Evolutionary conservation across 2,888 invertebrate genomes (phyloP).

Genomic region (Neria commutata): DNA sequence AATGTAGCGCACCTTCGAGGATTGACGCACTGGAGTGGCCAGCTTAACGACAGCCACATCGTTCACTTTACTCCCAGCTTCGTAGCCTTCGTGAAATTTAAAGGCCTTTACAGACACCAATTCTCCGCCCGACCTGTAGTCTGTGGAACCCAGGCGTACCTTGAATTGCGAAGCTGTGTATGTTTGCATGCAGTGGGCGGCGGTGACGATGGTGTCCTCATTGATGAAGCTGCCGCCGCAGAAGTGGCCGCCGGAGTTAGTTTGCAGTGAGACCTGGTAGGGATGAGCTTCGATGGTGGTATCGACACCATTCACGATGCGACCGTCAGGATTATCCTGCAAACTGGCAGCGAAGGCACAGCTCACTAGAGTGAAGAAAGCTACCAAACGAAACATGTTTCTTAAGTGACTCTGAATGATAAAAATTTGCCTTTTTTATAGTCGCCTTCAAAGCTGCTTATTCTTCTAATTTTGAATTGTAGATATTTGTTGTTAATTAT

Average conservation of each 20-base stretch:
- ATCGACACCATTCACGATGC: constrained; percentile 62
- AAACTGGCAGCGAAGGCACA: constrained; percentile 31
- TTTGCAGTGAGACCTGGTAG: constrained; percentile 62
- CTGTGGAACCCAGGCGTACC: constrained; percentile 59
- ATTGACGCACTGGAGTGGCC: constrained; percentile 40
- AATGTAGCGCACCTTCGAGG: constrained; percentile 39
- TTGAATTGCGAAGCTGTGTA: constrained; percentile 35
- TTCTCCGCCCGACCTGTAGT: constrained; percentile 54
- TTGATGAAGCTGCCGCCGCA: constrained; percentile 63
- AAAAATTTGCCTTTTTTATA: too few relatives aligned
- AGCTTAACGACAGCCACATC: constrained; percentile 62
- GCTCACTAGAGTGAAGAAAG: constrained; percentile 32
- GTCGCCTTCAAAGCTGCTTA: background rate
- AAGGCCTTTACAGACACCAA: constrained; percentile 47
- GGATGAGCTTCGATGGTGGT: constrained; percentile 60
- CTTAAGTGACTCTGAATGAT: constrained; percentile 22
- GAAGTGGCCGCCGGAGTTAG: constrained; percentile 48
- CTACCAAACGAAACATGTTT: constrained; percentile 34
- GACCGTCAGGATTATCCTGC: constrained; percentile 37
- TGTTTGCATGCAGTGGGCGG: constrained; percentile 60
- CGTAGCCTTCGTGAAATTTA: constrained; percentile 53
- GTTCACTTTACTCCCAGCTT: constrained; percentile 50
- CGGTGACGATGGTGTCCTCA: constrained; percentile 55
- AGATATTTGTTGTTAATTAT: too few relatives aligned
- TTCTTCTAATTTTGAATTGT: background rate